Conservation (phyloP, 2,888 invertebrate species). For the Melipona beecheii region DNA sequence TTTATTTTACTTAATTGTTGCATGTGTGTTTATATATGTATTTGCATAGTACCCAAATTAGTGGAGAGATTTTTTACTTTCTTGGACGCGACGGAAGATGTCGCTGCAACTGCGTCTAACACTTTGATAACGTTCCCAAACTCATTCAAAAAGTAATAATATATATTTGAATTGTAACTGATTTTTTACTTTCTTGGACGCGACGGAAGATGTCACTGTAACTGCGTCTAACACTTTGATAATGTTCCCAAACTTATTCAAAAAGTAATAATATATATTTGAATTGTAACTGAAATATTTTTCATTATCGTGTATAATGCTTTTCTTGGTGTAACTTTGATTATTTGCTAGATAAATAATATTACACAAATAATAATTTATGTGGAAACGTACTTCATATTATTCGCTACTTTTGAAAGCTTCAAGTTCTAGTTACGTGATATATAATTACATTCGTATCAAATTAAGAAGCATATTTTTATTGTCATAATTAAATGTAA, state of each 20-base stretch:
- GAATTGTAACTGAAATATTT: constrained; percentile 1
- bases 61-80: background rate
- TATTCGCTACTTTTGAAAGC: background rate
- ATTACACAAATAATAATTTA: background rate
- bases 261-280: background rate
- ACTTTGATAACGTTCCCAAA: constrained; percentile 15
- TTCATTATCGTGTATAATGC: background rate
- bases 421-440: background rate
- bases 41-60: background rate
- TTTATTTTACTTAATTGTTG: background rate
- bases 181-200: background rate
- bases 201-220: background rate
- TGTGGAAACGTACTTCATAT: background rate
- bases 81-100: background rate
- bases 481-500: background rate
- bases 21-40: too few species aligned
- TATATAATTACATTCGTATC: background rate
- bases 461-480: background rate
- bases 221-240: background rate
- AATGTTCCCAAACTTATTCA: constrained; percentile 31
- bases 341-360: background rate
- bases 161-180: too few species aligned
- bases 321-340: background rate
- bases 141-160: constrained; percentile 12
- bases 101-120: background rate